A percentile compares a stretch with the other conserved stretches of the same genome.
phyloP scores from a whole-genome alignment of 2,797 vertebrate species.

The Acanthurus leucopareius region DNA sequence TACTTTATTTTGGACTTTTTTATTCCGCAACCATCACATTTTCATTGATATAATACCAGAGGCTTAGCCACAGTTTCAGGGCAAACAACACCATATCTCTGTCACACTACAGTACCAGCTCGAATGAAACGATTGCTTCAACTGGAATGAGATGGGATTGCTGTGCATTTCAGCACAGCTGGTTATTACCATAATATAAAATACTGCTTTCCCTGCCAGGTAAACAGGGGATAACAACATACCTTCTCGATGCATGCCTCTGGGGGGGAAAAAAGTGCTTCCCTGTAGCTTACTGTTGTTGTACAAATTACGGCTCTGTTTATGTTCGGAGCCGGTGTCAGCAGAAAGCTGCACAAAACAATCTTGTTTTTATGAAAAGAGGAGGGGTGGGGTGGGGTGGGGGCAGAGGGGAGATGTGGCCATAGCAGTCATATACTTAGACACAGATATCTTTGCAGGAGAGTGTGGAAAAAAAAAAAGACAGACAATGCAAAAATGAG shows the following conservation, averaged over 20 bases:
- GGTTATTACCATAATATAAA: slow-evolving; percentile 80
- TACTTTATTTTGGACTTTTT: slow-evolving; percentile 38
- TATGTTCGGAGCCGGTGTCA: slow-evolving; percentile 79
- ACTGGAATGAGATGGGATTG: slow-evolving; percentile 66
- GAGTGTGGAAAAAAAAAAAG: slow-evolving; percentile 24
- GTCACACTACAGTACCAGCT: slow-evolving; percentile 26
- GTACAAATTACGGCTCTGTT: slow-evolving; percentile 86
- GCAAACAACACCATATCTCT: slow-evolving; percentile 56
- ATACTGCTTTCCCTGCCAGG: slow-evolving; percentile 74
- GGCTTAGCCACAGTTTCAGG: slow-evolving; percentile 38
- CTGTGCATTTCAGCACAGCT: slow-evolving; percentile 68
- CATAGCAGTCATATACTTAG: slow-evolving; percentile 57
- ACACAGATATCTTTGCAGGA: slow-evolving; percentile 54
- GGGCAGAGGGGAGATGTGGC: slow-evolving; percentile 67
- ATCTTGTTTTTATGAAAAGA: slow-evolving; percentile 81
- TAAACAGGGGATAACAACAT: slow-evolving; percentile 85
- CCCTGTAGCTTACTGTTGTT: slow-evolving; percentile 81
- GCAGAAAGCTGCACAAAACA: slow-evolving; percentile 80
- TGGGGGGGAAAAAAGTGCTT: slow-evolving; percentile 66
- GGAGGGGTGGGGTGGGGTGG: not conserved
- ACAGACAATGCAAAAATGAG: slow-evolving; percentile 21
- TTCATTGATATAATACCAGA: slow-evolving; percentile 27
- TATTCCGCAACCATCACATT: slow-evolving; percentile 26
- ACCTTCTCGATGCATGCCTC: slow-evolving; percentile 65
- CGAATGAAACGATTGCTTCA: slow-evolving; percentile 47